phyloP scores from a whole-genome alignment of 2,888 invertebrate species.

The Achlya flavicornis region DNA sequence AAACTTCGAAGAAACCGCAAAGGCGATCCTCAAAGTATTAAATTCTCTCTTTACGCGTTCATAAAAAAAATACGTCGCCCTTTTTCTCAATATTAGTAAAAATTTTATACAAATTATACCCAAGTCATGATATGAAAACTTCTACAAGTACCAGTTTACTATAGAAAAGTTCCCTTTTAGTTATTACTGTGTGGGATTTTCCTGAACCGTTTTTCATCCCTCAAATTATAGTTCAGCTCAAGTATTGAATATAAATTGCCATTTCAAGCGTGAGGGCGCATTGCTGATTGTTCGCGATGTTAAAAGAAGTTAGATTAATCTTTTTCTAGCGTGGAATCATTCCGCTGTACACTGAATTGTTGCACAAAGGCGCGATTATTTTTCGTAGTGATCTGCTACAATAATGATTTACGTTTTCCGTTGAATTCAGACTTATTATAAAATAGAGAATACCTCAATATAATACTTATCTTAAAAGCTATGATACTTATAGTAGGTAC shows the following conservation, averaged over 20 bases:
- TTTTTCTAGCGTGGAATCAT: slow-evolving; percentile 2
- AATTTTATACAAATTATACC: background rate
- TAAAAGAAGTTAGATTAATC: background rate
- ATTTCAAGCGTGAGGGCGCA: background rate
- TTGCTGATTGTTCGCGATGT: background rate
- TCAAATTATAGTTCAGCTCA: slow-evolving; percentile 1
- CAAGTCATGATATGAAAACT: background rate
- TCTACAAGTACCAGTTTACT: background rate
- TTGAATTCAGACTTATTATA: no score
- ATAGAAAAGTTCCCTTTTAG: background rate
- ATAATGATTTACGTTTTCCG: no score
- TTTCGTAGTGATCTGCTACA: background rate
- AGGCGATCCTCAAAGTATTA: no score
- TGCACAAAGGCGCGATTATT: background rate
- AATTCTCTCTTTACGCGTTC: no score
- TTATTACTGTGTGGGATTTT: background rate
- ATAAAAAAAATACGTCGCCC: background rate
- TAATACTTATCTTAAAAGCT: no score
- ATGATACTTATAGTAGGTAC: no score
- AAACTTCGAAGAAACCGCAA: background rate
- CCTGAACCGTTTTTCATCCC: slow-evolving; percentile 7
- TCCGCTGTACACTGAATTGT: background rate
- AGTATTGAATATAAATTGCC: slow-evolving; percentile 13
- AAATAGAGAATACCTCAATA: no score
- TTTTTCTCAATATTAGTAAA: background rate